These are phyloP conservation scores for Darwinula stevensoni DNA, from an alignment of 2,888 invertebrate genomes.

Conservation along the genomic window DNA sequence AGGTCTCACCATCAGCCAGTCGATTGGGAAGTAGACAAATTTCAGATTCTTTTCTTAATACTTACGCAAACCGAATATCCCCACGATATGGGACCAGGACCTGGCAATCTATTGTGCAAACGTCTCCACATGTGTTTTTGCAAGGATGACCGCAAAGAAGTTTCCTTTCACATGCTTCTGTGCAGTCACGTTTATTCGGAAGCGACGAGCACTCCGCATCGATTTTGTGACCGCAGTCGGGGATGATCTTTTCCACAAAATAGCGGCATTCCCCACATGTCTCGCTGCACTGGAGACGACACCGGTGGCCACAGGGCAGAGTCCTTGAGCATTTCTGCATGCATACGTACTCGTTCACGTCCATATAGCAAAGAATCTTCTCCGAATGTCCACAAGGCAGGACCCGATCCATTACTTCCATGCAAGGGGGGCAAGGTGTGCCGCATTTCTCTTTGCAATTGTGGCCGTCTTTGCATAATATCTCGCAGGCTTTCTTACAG, in stretches of 20 bases:
- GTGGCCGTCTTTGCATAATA: constrained; percentile 5
- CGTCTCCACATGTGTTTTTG: constrained; percentile 5
- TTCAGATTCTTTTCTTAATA: too few relatives aligned
- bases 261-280: constrained; percentile 20
- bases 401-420: background rate
- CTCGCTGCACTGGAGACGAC: constrained; percentile 21
- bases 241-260: constrained; percentile 17
- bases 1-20: too few relatives aligned
- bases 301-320: constrained; percentile 23
- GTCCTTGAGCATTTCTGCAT: background rate
- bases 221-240: constrained; percentile 21
- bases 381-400: constrained; percentile 11
- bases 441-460: constrained; percentile 7
- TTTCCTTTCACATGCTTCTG: constrained; percentile 4
- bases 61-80: too few relatives aligned
- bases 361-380: constrained; percentile 9
- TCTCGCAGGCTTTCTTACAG: constrained; percentile 21
- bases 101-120: constrained; percentile 5
- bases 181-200: constrained; percentile 5
- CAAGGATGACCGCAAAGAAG: constrained; percentile 10
- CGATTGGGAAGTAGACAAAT: too few relatives aligned
- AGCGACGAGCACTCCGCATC: constrained; percentile 17
- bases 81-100: too few relatives aligned
- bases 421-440: background rate
- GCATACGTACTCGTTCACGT: background rate